Percentiles rank a stretch among this genome's conserved stretches.
phyloP scores from a whole-genome alignment of 2,113 vertebrate species.

The sheep (Ovis aries) region ARS-UI_Ramb_v3.0 NC_056054.1:154637001-154637500 shows the following conservation, averaged over 20 bases:
- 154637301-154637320: neutral
- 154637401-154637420: neutral
- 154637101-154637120: neutral
- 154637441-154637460: neutral
- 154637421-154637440: neutral
- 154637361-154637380: neutral
- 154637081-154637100: neutral
- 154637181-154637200: neutral
- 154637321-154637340: neutral
- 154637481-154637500: neutral
- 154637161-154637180: neutral
- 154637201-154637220: neutral
- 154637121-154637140: neutral
- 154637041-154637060: neutral
- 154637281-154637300: neutral
- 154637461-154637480: neutral
- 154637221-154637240: neutral
- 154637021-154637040: neutral
- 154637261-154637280: neutral
- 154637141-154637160: neutral
- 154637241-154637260: neutral
- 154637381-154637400: neutral
- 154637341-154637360: neutral
- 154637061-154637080: neutral
- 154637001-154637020: neutral